A percentile compares a stretch with the other conserved stretches of the same genome.
Evolutionary conservation across 2,797 vertebrate species (phyloP).

Genomic region (Acrossocheilus wenchowensis): DNA sequence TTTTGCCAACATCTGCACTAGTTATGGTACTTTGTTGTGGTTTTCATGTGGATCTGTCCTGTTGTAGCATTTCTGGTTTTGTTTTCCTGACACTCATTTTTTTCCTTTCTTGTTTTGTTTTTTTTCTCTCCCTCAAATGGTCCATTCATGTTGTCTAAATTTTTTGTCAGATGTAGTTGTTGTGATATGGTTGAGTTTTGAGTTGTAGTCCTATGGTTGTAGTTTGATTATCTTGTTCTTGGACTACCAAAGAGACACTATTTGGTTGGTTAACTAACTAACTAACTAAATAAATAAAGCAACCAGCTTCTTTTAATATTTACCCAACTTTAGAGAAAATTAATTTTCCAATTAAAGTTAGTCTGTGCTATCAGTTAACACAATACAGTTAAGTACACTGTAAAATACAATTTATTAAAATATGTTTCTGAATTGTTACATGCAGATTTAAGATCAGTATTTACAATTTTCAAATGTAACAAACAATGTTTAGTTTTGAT

Average conservation of each 20-base stretch:
- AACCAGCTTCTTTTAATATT: neutral
- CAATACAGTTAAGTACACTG: too few relatives aligned
- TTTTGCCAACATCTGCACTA: neutral
- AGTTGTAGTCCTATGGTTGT: neutral
- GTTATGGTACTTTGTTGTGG: neutral
- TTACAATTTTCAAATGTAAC: neutral
- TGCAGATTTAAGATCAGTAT: neutral
- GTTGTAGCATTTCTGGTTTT: neutral
- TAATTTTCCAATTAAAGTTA: neutral
- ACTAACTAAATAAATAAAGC: neutral
- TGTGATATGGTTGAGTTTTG: slow-evolving; percentile 2
- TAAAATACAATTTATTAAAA: neutral
- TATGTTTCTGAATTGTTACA: neutral
- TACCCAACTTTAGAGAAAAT: neutral
- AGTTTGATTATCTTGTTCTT: neutral
- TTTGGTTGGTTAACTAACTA: too few relatives aligned
- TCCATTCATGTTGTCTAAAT: neutral
- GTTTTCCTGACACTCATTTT: neutral
- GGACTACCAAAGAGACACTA: neutral
- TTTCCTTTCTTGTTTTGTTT: neutral
- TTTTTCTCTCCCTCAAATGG: neutral
- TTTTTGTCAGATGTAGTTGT: neutral
- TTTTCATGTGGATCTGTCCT: neutral
- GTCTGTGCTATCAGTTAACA: neutral
- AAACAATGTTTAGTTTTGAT: neutral